Conservation (phyloP, 1,140 invertebrate genomes). For the Cydia amplana region DNA sequence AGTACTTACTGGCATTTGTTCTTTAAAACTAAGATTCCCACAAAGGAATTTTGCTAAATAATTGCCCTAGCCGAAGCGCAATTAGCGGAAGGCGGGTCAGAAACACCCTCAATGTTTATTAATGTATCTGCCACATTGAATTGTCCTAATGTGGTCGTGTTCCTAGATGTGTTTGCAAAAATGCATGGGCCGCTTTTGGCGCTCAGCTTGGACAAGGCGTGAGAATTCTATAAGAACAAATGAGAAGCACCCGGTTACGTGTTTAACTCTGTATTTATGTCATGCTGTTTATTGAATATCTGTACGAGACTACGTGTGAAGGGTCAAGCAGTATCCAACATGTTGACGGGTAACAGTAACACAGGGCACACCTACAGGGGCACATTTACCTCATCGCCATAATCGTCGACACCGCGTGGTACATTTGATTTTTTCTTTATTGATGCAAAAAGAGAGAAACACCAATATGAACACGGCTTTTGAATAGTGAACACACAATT, state of each 20-base stretch:
- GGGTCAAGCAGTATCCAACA: slow-evolving; percentile 41
- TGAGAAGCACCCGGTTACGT: background rate
- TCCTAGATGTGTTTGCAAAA: background rate
- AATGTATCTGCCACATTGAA: too few relatives aligned
- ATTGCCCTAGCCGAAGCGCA: background rate
- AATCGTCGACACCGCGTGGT: slow-evolving; percentile 94
- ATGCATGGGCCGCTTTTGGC: background rate
- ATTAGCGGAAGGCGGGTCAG: background rate
- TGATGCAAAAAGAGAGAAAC: slow-evolving; percentile 80
- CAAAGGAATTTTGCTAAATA: background rate
- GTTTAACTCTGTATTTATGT: slow-evolving; percentile 34
- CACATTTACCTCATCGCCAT: slow-evolving; percentile 92
- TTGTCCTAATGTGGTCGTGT: background rate
- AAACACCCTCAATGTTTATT: background rate
- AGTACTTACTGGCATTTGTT: background rate
- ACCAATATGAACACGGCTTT: slow-evolving; percentile 81
- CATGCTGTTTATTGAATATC: slow-evolving; percentile 44
- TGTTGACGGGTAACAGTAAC: slow-evolving; percentile 43
- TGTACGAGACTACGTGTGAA: slow-evolving; percentile 40
- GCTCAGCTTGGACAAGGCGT: background rate
- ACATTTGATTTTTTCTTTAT: slow-evolving; percentile 91
- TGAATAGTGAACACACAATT: slow-evolving; percentile 45
- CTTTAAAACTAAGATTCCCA: background rate
- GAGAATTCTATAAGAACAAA: slow-evolving; percentile 2
- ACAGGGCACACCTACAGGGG: slow-evolving; percentile 62